Evolutionary conservation across 2,113 vertebrate genomes (phyloP), one percentile per base, ranked within the genome.

Genomic region (Formicarius rufipectus): DNA sequence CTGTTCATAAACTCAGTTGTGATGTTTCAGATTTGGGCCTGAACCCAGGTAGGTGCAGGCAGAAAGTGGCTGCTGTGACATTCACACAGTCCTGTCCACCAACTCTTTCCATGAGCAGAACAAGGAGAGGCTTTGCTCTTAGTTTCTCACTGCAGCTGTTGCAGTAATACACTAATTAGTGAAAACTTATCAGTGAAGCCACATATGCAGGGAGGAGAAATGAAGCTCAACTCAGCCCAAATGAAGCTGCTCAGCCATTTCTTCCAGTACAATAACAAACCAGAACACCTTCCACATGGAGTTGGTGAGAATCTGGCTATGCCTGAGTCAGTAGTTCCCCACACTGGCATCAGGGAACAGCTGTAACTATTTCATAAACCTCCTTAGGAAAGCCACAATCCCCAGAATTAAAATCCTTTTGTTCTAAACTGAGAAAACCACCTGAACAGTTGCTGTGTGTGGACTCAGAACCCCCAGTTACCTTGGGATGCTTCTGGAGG

Each of bases 401-500:
- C 39, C 44, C 40, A 55, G 47, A 76, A 75, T 71, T 77, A 78
- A 75, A 85, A 67, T 42, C 47, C 75, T 79, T 72, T 63, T 16
- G 22, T 58, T 60, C 64, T 59, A 37, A 84, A 55, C 62, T 28
- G 24, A 87, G 56, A 25, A 78, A 92, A 73, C 74, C 76, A 76
- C 78, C 78, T 18, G 42, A 78, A 23, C 77, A 96, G 88, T 79
- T 78, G 76, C 75, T n/a, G 52, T 0, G 0, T 1, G 83, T 28
- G 64, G 80, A 47, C 80, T 91, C 80, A 47, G 60, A 53, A 16
- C 9, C 49, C 75, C 0, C 14, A 25, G 72, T 97, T 97, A 99
- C 99, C 98, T 99, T 99, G 81, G 96, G 98, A 89, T 99, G 98
- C 92, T 95, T 98, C 56, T 98, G 98, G 90, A 99, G 95, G 85